Conservation (phyloP, 2,797 vertebrate genomes). For the Anniella stebbinsi region DNA sequence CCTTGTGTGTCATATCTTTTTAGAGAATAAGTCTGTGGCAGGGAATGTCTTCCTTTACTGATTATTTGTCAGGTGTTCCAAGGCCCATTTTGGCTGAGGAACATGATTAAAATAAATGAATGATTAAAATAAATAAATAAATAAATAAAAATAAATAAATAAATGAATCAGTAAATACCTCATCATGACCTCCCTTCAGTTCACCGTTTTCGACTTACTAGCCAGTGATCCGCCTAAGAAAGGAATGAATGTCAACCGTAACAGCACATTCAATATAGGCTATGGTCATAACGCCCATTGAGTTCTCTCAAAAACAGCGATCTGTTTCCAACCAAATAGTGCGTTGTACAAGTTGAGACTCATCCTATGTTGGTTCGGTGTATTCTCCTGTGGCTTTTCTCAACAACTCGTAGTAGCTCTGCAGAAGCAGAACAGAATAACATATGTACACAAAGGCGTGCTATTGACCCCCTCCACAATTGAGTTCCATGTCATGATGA, state of each 20-base stretch:
- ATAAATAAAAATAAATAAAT: no score
- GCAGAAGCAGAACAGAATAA: slow-evolving; percentile 36
- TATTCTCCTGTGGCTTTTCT: slow-evolving; percentile 32
- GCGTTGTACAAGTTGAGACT: neutral
- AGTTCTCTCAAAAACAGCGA: neutral
- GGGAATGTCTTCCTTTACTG: no score
- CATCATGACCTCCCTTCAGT: neutral
- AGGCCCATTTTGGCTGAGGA: no score
- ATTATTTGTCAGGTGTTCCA: no score
- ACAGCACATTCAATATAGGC: neutral
- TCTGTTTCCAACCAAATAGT: neutral
- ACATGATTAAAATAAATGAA: no score
- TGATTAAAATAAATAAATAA: no score
- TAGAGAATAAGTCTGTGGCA: no score
- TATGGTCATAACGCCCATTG: neutral
- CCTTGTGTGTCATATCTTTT: no score
- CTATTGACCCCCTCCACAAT: slow-evolving; percentile 63
- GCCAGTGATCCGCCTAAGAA: neutral
- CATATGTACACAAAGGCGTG: slow-evolving; percentile 50
- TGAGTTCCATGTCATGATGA: slow-evolving; percentile 58
- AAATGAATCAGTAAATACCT: no score
- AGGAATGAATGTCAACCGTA: neutral
- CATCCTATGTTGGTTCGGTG: neutral
- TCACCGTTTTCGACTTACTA: neutral
- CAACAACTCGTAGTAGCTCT: slow-evolving; percentile 48